A percentile compares a stretch with the other conserved stretches of the same genome.
phyloP scores from a whole-genome alignment of 2,797 vertebrate species.

The Chromis chromis region DNA sequence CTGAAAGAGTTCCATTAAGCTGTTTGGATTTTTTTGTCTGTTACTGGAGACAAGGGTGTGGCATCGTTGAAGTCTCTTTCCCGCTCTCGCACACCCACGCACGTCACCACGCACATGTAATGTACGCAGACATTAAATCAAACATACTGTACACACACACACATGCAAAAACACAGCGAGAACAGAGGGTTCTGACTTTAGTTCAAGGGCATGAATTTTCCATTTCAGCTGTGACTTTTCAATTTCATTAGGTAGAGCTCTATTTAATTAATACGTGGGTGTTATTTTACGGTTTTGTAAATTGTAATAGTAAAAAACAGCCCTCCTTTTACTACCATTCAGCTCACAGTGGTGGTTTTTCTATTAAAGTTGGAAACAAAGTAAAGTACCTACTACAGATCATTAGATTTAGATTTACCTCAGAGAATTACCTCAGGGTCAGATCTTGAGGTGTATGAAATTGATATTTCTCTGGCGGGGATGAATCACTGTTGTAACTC shows the following conservation, averaged over 20 bases:
- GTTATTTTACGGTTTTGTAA: constrained; percentile 69
- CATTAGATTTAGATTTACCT: constrained; percentile 80
- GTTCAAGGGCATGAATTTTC: constrained; percentile 71
- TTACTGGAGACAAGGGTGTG: constrained; percentile 94
- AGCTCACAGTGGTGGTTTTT: constrained; percentile 56
- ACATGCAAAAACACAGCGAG: constrained; percentile 15
- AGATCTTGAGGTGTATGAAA: constrained; percentile 82
- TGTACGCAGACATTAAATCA: constrained; percentile 54
- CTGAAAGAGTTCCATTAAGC: constrained; percentile 92
- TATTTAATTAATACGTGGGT: constrained; percentile 64
- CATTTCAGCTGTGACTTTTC: constrained; percentile 68
- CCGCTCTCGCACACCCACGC: constrained; percentile 62
- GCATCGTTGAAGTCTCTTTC: constrained; percentile 77
- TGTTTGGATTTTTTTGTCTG: constrained; percentile 81
- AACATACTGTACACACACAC: constrained; percentile 22
- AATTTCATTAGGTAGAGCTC: constrained; percentile 62
- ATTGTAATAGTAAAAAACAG: constrained; percentile 58
- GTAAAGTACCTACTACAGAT: constrained; percentile 77
- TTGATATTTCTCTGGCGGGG: constrained; percentile 82
- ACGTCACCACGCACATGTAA: constrained; percentile 41
- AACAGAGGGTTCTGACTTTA: constrained; percentile 40
- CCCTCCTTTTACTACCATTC: constrained; percentile 54
- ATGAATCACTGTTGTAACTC: constrained; percentile 83
- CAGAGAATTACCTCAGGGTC: constrained; percentile 80
- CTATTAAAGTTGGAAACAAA: constrained; percentile 77